Evolutionary conservation across 1,140 invertebrate genomes (phyloP).

Genomic region (Sarcophaga bullata): DNA sequence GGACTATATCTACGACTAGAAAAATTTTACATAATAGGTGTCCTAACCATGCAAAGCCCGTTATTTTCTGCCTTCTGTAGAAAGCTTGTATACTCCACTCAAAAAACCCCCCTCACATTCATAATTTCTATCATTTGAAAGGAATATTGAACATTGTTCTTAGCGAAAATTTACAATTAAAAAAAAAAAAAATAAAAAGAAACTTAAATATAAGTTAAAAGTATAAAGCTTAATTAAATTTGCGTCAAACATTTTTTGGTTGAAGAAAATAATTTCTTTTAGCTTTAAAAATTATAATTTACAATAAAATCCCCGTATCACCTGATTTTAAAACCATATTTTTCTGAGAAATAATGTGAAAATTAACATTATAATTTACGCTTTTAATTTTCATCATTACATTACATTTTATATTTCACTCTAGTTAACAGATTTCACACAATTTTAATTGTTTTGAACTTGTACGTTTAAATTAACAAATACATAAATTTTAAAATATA

Average conservation of each 20-base stretch:
- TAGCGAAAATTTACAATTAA: too few relatives aligned
- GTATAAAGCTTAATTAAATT: background rate
- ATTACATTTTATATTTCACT: background rate
- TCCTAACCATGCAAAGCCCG: too few relatives aligned
- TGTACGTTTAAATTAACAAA: background rate
- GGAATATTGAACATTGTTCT: too few relatives aligned
- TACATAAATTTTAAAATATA: slow-evolving; percentile 19
- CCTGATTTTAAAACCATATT: background rate
- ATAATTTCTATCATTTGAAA: too few relatives aligned
- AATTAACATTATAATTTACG: background rate
- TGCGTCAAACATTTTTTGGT: background rate
- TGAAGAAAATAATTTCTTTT: background rate
- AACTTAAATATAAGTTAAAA: too few relatives aligned
- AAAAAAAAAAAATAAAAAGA: too few relatives aligned
- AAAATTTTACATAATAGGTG: too few relatives aligned
- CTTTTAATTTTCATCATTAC: background rate
- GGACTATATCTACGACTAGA: too few relatives aligned
- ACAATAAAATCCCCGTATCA: background rate
- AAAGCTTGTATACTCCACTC: too few relatives aligned
- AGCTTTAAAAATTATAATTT: background rate
- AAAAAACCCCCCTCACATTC: too few relatives aligned
- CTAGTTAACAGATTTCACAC: slow-evolving; percentile 22
- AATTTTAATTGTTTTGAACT: slow-evolving; percentile 1
- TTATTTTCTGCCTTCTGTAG: too few relatives aligned
- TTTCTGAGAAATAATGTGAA: background rate